Conservation (phyloP, 1,140 invertebrate species). For the Helicoverpa zea region DNA sequence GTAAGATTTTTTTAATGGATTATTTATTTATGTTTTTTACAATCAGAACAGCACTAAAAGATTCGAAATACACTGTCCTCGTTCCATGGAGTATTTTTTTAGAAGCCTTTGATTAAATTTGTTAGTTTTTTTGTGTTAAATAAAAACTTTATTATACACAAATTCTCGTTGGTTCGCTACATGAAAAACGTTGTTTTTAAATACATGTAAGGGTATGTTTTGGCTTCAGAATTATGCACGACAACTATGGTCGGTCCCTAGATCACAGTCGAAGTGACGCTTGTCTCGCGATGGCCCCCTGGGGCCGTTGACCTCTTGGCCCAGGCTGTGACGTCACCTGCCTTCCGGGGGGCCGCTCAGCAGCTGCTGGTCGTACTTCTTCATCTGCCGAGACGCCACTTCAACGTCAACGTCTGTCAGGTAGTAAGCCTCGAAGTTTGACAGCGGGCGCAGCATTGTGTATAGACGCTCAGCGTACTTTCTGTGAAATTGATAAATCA, state of each 20-base stretch:
- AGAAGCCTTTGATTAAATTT: too few species aligned
- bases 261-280: background rate
- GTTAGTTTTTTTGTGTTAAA: background rate
- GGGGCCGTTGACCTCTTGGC: too few species aligned
- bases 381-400: slow-evolving; percentile 75
- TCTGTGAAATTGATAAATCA: slow-evolving; percentile 48
- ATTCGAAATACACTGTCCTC: slow-evolving; percentile 53
- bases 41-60: slow-evolving; percentile 65
- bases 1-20: slow-evolving; percentile 5
- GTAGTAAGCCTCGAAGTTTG: slow-evolving; percentile 81
- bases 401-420: slow-evolving; percentile 78
- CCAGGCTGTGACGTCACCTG: slow-evolving; percentile 56
- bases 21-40: slow-evolving; percentile 19
- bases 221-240: background rate
- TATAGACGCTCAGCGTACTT: slow-evolving; percentile 82
- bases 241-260: background rate
- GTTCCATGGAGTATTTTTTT: background rate
- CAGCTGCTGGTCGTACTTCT: slow-evolving; percentile 75
- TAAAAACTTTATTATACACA: background rate
- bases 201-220: too few species aligned
- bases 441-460: slow-evolving; percentile 73
- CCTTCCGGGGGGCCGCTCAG: slow-evolving; percentile 44
- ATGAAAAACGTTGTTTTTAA: too few species aligned
- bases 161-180: too few species aligned
- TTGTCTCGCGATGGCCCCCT: too few species aligned